Evolutionary conservation across 2,888 invertebrate species (phyloP), one percentile per base, ranked within the genome.

Genomic region (Pilophorus perplexus): DNA sequence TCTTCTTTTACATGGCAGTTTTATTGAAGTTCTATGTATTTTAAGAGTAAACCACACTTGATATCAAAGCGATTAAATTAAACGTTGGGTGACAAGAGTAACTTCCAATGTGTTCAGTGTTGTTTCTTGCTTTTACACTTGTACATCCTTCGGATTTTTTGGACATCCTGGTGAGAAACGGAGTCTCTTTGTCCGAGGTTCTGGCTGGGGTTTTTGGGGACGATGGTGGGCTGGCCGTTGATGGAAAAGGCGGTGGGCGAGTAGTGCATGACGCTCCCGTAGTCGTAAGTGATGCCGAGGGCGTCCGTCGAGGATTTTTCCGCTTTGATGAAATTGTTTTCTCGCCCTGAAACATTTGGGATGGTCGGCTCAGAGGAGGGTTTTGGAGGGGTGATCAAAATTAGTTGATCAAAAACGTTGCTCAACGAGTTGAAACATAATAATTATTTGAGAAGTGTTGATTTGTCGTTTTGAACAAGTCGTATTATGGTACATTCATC

Each of bases 261-360:
- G 76, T 90, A 90, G 75, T 90, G 90, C 90, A 90, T 89, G 0
- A 90, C 88, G 72, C 89, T 89, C 72, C 84, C 83, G 75, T 87
- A 90, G 76, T 90, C 90, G 74, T 90, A 91, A 0, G 82, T 78
- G 0, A 90, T 83, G 0, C 87, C 87, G 74, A 81, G 89, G n/a
- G 82, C 85, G 54, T 83, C 79, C 0, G 85, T 82, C 27, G 77
- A 78, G 4, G 79, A 77, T 6, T 79, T 73, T 4, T 81, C 79
- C 0, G 85, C 82, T 76, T 87, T 90, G 70, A 83, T 83, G 76
- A 90, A 90, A 77, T 90, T 90, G 57, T 78, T 79, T 73, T 82
- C 81, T 1, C 85, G 80, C 10, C 85, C 88, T 80, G 75, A 33
- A 33, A 33, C 33, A 33, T 33, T 33, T 33, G 33, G 6, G 6